phyloP scores from a whole-genome alignment of 2,113 vertebrate species.

The Indri indri region DNA sequence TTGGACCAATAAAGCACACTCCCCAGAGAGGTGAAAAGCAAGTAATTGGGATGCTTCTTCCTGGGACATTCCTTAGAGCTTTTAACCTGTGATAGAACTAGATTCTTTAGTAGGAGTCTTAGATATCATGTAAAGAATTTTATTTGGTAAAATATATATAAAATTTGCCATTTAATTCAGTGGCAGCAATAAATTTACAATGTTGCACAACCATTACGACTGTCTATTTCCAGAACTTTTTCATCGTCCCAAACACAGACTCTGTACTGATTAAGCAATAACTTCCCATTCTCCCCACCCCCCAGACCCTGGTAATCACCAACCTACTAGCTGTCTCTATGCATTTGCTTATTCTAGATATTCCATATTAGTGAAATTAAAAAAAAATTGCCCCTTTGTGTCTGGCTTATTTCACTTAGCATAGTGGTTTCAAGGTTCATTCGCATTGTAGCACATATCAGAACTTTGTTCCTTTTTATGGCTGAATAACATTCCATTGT shows the following conservation, averaged over 20 bases:
- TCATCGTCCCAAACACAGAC: neutral
- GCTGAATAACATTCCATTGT: neutral
- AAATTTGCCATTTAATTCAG: neutral
- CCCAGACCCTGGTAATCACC: neutral
- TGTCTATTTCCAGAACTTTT: neutral
- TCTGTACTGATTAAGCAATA: neutral
- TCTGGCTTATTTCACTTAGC: neutral
- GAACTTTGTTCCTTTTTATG: neutral
- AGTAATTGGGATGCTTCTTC: neutral
- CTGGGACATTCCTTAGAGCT: neutral
- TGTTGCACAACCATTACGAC: neutral
- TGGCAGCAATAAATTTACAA: neutral
- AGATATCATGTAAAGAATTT: neutral
- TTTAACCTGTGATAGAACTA: neutral
- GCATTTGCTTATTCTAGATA: neutral
- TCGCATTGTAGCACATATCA: accelerated
- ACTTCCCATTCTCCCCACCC: accelerated
- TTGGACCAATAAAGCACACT: accelerated
- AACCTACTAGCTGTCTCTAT: neutral
- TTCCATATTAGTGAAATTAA: neutral
- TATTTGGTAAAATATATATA: neutral
- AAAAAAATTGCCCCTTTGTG: neutral
- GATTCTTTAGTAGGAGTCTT: neutral
- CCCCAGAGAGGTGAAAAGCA: neutral
- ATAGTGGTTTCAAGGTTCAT: neutral